Evolutionary conservation across 2,797 vertebrate genomes (phyloP), one percentile per base, ranked within the genome.

Genomic region (Clarias pachynema): DNA sequence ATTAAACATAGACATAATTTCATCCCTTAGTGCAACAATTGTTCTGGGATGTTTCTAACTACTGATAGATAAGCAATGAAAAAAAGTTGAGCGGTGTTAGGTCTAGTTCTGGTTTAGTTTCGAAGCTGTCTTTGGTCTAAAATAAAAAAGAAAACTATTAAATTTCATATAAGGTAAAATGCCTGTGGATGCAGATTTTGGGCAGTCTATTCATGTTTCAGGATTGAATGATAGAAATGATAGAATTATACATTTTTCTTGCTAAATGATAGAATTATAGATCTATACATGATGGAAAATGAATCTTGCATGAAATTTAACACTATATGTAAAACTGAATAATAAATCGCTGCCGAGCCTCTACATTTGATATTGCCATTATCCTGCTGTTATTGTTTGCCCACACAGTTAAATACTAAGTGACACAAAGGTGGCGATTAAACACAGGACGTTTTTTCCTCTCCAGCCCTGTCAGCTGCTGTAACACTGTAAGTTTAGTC

Each of bases 401-500:
- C 37, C 63, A 15, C 31, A n/a, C 4, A 16, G 12, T 62, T 79
- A 62, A 44, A n/a, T 79, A 49, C 29, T 37, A 31, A 59, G 56
- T 60, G 57, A 60, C 56, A 49, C 8, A 49, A 80, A 65, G 62
- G 37, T 20, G 40, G 15, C 24, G 5, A 49, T 44, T 79, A 80
- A 70, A 72, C 31, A 4, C 86, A 77, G 90, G 90, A 90, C 89
- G 79, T 81, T 72, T 60, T 87, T 9, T 90, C 88, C 57, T 37
- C 34, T 24, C 81, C 40, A 88, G 89, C 86, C 88, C 86, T 84
- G 62, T 86, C 82, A 88, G 80, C 72, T 87, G 90, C 88, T 87
- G 29, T 44, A 49, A 68, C 16, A 14, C 44, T 87, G 81, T 91
- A 87, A 89, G 80, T 85, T 81, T 86, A 87, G 89, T 89, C 68